Conservation (phyloP, 2,888 invertebrate genomes). For the Spodoptera picta region DNA sequence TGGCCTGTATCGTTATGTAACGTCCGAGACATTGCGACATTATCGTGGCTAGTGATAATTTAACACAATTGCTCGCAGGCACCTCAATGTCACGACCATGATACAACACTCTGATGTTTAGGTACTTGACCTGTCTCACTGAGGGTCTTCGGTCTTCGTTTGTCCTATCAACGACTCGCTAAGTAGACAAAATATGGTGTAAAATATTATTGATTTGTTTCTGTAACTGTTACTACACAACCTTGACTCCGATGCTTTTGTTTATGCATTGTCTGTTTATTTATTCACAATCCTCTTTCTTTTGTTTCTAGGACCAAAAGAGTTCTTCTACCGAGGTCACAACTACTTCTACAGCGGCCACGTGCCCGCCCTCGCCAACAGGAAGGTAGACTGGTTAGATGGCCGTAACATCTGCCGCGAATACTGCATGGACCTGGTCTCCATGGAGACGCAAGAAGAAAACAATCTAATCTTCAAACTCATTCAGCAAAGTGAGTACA, state of each 20-base stretch:
- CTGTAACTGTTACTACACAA: conserved; percentile 56
- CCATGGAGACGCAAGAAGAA: conserved; percentile 96
- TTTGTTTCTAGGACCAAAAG: conserved; percentile 93
- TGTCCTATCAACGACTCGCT: conserved; percentile 58
- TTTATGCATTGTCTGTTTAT: conserved; percentile 24
- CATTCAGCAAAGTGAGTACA: conserved; percentile 92
- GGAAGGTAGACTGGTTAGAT: conserved; percentile 96
- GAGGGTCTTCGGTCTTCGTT: conserved; percentile 63
- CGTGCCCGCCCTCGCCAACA: conserved; percentile 92
- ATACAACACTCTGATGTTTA: conserved; percentile 61
- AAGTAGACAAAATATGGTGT: conserved; percentile 48
- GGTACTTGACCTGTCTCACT: conserved; percentile 71
- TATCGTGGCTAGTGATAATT: conserved; percentile 59
- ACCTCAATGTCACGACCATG: conserved; percentile 84
- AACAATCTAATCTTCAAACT: conserved; percentile 96
- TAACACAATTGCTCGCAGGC: conserved; percentile 68
- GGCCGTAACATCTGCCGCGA: conserved; percentile 97
- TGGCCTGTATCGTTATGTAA: conserved; percentile 70
- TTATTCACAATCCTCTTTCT: conserved; percentile 10
- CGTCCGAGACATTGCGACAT: conserved; percentile 64
- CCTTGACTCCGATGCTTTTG: conserved; percentile 33
- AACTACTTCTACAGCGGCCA: conserved; percentile 96
- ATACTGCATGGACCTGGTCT: conserved; percentile 97
- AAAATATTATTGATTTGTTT: conserved; percentile 55
- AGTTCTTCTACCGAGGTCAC: conserved; percentile 95